Base-by-base conservation (phyloP, 1,140 invertebrate genomes). In the Monochamus saltuarius region DNA sequence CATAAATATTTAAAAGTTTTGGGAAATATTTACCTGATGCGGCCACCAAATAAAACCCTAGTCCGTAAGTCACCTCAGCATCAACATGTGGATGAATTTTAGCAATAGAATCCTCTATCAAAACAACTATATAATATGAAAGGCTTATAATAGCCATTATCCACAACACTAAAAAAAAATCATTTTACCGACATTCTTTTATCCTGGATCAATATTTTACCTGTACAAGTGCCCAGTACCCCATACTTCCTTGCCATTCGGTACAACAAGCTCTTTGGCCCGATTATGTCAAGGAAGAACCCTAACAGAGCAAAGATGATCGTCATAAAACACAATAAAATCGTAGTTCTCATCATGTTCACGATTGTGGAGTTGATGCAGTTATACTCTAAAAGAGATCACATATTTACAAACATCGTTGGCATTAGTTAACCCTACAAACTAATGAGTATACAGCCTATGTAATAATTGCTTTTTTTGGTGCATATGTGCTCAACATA, bases 341-440 rank as follows among this genome's bases (percentile, higher is more conserved):
- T 74, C n/a, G 70, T 76, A 17, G 68, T 71, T 53, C 75, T 53
- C 75, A 76, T 75, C 67, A 75, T 65, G 65, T 75, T 75, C 10
- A 76, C 71, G 42, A 74, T 70, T 22, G 65, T 66, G 9, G 68
- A 59, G 54, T 66, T 72, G 49, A 76, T 65, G 46, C 73, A 76
- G 42, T 67, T 57, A 56, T 69, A 75, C 47, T 67, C 73, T 75
- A 56, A 57, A 74, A 73, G 34, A 53, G 22, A 29, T 2, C 22
- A 29, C 6, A 29, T 29, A 6, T 3, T 29, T 29, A 29, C 22
- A 29, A 29, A 29, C 22, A 29, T 3, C 6, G 22, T 29, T 29
- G 6, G 2, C n/a, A n/a, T n/a, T n/a, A n/a, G n/a, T n/a, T n/a
- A n/a, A n/a, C n/a, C n/a, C n/a, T n/a, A n/a, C n/a, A n/a, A n/a